phyloP scores from a whole-genome alignment of 2,888 invertebrate genomes.

The Lasioglossum lativentre region DNA sequence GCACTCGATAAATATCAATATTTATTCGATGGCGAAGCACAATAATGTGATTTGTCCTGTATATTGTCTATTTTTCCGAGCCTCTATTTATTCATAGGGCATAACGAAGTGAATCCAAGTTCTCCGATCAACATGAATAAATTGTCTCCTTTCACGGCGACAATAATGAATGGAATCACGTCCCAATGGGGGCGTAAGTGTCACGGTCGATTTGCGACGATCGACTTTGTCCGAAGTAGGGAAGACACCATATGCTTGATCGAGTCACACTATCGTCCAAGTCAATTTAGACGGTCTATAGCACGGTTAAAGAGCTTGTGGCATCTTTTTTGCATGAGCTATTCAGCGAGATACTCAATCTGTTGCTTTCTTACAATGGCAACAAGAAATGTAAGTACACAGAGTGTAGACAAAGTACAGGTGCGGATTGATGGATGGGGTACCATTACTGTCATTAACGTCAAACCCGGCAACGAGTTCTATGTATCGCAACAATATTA shows the following conservation, averaged over 20 bases:
- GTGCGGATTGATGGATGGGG: constrained; percentile 13
- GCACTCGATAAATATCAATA: not conserved
- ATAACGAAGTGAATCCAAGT: not conserved
- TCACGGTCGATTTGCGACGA: constrained; percentile 6
- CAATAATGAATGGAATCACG: not conserved
- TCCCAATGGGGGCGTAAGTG: constrained; percentile 6
- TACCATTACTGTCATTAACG: not conserved
- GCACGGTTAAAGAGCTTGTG: not conserved
- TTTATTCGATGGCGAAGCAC: not conserved
- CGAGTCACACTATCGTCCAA: not conserved
- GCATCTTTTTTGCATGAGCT: not conserved
- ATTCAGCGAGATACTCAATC: not conserved
- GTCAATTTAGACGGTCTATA: not conserved
- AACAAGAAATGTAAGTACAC: not conserved
- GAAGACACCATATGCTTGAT: constrained; percentile 7
- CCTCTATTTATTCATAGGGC: not conserved
- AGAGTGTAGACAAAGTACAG: not conserved
- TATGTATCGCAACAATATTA: not conserved
- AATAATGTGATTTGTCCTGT: not conserved
- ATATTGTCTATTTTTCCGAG: not conserved
- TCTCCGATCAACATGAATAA: not conserved
- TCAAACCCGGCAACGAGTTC: not conserved
- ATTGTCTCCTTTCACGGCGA: not conserved
- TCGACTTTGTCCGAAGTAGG: not conserved
- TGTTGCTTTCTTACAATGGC: not conserved